A percentile compares a stretch with the other conserved stretches of the same genome.
These are phyloP conservation scores for Myathropa florea DNA, from an alignment of 2,888 invertebrate species.

Conservation along the genomic window DNA sequence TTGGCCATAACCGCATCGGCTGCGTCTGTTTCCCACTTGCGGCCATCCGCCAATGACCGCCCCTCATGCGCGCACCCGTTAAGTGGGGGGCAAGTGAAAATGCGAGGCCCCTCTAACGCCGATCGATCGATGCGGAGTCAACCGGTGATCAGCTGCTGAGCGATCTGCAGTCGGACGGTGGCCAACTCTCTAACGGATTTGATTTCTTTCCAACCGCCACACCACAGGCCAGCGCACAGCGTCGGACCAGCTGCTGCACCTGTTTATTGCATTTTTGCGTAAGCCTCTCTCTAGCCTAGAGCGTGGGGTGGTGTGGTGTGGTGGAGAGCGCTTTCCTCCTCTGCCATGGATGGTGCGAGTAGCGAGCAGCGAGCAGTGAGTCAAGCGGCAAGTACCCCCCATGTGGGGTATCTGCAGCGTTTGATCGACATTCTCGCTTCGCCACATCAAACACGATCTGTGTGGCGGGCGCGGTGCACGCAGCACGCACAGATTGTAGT, in stretches of 20 bases:
- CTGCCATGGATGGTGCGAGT: conserved; percentile 23
- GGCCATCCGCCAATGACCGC: not conserved
- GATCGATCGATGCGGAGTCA: conserved; percentile 19
- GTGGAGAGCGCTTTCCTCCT: conserved; percentile 42
- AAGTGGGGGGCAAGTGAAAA: not conserved
- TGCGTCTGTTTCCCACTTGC: conserved; percentile 34
- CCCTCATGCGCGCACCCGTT: conserved; percentile 25
- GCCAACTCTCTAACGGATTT: conserved; percentile 64
- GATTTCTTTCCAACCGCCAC: conserved; percentile 34
- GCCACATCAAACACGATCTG: conserved; percentile 68
- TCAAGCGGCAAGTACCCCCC: conserved; percentile 31
- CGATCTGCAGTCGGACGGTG: conserved; percentile 35
- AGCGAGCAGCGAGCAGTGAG: no score
- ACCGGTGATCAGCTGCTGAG: conserved; percentile 58
- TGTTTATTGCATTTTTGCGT: conserved; percentile 65
- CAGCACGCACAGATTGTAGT: conserved; percentile 68
- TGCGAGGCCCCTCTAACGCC: conserved; percentile 12
- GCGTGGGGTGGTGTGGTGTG: conserved; percentile 3
- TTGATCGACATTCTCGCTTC: conserved; percentile 66
- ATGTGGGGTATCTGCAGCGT: conserved; percentile 53
- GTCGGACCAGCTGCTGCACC: conserved; percentile 55
- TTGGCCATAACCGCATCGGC: conserved; percentile 54
- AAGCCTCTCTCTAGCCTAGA: conserved; percentile 61
- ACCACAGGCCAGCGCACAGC: conserved; percentile 1
- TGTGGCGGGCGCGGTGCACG: conserved; percentile 46